Percentiles rank a stretch among this genome's conserved stretches.
Evolutionary conservation across 2,888 invertebrate genomes (phyloP).

Genomic region (Tetragonula carbonaria): DNA sequence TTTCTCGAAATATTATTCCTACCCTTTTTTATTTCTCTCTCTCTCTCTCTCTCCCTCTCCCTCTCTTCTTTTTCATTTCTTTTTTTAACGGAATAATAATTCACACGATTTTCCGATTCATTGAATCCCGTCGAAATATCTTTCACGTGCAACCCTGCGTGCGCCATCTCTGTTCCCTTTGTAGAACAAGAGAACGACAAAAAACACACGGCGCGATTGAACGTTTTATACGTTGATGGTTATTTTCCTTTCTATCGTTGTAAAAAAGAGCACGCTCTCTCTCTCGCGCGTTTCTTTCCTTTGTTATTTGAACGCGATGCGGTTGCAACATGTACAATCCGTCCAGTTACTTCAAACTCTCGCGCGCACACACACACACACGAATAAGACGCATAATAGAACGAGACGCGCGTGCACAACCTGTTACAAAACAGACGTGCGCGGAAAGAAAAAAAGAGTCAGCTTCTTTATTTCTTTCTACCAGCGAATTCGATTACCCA

Average conservation of each 20-base stretch:
- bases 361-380: neutral
- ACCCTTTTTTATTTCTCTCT: neutral
- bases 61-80: neutral
- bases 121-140: slow-evolving; percentile 3
- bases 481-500: slow-evolving; percentile 21
- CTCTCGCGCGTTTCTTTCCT: slow-evolving; percentile 10
- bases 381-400: neutral
- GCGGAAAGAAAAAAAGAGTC: slow-evolving; percentile 21
- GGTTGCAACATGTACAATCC: slow-evolving; percentile 31
- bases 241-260: slow-evolving; percentile 1
- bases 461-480: slow-evolving; percentile 28
- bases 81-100: neutral
- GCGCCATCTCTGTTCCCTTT: neutral
- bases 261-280: slow-evolving; percentile 1
- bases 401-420: slow-evolving; percentile 10
- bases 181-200: neutral
- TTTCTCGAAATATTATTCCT: slow-evolving; percentile 30
- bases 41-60: no score
- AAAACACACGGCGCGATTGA: neutral
- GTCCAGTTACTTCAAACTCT: slow-evolving; percentile 24
- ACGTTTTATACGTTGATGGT: neutral
- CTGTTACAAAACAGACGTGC: slow-evolving; percentile 25
- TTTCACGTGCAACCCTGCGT: neutral
- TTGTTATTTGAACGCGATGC: slow-evolving; percentile 34
- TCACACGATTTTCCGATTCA: slow-evolving; percentile 19